Conservation (phyloP, 2,888 invertebrate genomes). For the Leptinotarsa juncta region DNA sequence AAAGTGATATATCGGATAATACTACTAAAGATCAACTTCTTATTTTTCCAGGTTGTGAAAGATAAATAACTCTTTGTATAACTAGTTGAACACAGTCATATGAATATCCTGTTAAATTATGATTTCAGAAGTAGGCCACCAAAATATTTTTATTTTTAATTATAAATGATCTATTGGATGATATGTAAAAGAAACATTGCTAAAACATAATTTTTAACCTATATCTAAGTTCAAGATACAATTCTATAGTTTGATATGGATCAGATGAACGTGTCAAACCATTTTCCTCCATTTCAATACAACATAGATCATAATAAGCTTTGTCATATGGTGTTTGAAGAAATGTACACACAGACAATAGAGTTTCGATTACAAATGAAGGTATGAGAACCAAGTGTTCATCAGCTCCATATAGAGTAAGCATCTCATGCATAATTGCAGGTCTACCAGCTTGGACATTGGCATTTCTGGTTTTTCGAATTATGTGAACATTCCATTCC, state of each 20-base stretch:
- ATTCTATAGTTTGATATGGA: constrained; percentile 8
- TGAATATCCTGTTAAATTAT: too few relatives aligned
- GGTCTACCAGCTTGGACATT: constrained; percentile 28
- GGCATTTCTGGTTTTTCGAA: constrained; percentile 21
- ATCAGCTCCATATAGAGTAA: constrained; percentile 20
- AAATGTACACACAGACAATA: constrained; percentile 7
- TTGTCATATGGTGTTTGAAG: constrained; percentile 10
- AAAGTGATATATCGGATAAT: too few relatives aligned
- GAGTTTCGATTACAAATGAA: constrained; percentile 15
- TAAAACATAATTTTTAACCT: background rate
- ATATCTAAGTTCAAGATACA: constrained; percentile 20
- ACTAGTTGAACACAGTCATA: too few relatives aligned
- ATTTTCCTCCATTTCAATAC: constrained; percentile 17
- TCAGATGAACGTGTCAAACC: background rate
- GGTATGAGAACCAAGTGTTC: constrained; percentile 22
- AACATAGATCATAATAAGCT: constrained; percentile 14
- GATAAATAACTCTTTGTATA: too few relatives aligned
- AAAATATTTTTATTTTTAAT: too few relatives aligned
- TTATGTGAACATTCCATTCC: constrained; percentile 32
- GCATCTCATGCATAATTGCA: constrained; percentile 30
- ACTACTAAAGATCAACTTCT: too few relatives aligned
- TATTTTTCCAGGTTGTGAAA: too few relatives aligned
- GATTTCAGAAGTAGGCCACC: too few relatives aligned
- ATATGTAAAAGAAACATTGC: too few relatives aligned
- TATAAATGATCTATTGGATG: too few relatives aligned